Evolutionary conservation across 1,140 invertebrate genomes (phyloP).

Genomic region (Scaptomyza graminum): DNA sequence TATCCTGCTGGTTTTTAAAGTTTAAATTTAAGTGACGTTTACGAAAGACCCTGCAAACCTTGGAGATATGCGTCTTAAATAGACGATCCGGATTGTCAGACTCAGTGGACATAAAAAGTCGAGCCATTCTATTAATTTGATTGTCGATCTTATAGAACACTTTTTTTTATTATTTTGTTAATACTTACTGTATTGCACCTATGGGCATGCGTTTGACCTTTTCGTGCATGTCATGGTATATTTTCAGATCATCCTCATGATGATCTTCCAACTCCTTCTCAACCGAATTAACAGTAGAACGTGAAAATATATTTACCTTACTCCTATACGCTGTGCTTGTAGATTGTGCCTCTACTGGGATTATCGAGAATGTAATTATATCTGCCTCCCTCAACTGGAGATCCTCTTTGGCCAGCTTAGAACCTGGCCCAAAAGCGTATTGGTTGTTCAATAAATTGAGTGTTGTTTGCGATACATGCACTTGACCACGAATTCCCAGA

Average conservation of each 20-base stretch:
- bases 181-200: constrained; percentile 62
- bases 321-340: background rate
- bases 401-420: constrained; percentile 86
- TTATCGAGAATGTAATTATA: constrained; percentile 89
- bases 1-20: constrained; percentile 57
- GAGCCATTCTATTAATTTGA: constrained; percentile 14
- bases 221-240: constrained; percentile 51
- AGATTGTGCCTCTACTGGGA: background rate
- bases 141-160: background rate
- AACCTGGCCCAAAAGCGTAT: constrained; percentile 85
- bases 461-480: constrained; percentile 93
- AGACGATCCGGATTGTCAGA: constrained; percentile 45
- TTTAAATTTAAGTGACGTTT: constrained; percentile 45
- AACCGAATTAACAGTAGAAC: background rate
- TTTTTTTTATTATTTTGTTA: background rate
- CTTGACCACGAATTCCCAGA: constrained; percentile 92
- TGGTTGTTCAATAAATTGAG: constrained; percentile 87
- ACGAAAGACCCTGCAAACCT: constrained; percentile 49
- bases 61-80: constrained; percentile 51
- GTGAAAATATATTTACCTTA: background rate
- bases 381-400: constrained; percentile 87
- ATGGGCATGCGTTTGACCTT: constrained; percentile 73
- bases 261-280: background rate
- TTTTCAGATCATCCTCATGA: constrained; percentile 21
- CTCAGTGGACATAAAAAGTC: constrained; percentile 24